Evolutionary conservation across 2,797 vertebrate genomes (phyloP).

Genomic region (Distichodus sexfasciatus): DNA sequence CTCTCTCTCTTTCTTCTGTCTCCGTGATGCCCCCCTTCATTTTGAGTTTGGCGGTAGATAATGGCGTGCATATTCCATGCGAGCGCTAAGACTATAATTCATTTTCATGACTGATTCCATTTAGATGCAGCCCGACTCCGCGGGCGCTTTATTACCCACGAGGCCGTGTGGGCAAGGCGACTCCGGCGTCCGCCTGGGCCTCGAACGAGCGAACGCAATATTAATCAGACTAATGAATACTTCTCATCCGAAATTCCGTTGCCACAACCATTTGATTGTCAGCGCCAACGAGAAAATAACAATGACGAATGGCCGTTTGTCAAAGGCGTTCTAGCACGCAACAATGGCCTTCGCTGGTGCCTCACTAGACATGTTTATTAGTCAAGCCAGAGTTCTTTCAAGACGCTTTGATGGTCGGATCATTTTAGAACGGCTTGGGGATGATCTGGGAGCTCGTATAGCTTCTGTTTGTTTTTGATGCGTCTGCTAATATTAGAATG

Average conservation of each 20-base stretch:
- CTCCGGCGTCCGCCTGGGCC: background rate
- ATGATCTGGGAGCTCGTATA: background rate
- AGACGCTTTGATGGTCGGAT: background rate
- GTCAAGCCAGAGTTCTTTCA: background rate
- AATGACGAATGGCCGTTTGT: background rate
- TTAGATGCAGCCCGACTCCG: constrained; percentile 10
- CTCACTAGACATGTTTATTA: background rate
- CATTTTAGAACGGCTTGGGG: background rate
- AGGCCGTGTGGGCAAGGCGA: constrained; percentile 13
- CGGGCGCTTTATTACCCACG: constrained; percentile 20
- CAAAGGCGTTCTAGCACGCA: background rate
- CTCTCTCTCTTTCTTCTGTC: no score
- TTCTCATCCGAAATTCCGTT: constrained; percentile 21
- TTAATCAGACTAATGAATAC: constrained; percentile 24
- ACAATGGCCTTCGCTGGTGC: background rate
- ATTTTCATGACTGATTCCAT: constrained; percentile 12
- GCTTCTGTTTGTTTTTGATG: constrained; percentile 26
- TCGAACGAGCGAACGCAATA: constrained; percentile 5
- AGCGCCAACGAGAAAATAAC: background rate
- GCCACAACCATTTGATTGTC: background rate
- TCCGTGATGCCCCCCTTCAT: no score
- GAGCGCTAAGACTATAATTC: constrained; percentile 18
- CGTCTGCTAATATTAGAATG: constrained; percentile 31
- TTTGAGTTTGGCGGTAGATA: constrained; percentile 11
- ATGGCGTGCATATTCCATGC: constrained; percentile 17